Base-by-base conservation (phyloP, 37 sponge, comb jelly and placozoan genomes). In the Ephydatia muelleri region DNA sequence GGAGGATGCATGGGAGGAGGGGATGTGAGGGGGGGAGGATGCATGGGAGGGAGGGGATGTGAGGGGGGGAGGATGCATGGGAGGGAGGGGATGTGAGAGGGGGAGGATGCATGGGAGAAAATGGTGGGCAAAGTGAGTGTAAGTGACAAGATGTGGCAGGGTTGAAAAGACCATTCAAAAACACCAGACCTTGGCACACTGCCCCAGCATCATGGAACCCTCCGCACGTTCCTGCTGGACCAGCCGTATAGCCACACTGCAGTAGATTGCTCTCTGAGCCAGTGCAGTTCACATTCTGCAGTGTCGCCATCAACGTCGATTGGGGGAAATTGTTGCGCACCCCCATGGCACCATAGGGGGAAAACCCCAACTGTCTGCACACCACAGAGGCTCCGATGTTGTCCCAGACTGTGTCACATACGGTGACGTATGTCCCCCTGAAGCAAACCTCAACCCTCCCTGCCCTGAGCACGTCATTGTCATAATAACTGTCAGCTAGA, bases 371-470 rank as follows among this genome's bases (percentile, higher is more conserved):
- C 73, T 80, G 87, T 35, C 66, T 71, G 75, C 87, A 87, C 6
- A 87, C 81, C 6, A 87, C 87, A 80, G 87, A 81, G 65, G 87
- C 87, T 75, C 74, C 81, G 39, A 6, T 19, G 31, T 87, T 22
- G 68, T 74, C 75, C 87, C 87, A 87, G 8, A 47, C 29, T 28
- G 80, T 48, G 36, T 80, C 64, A 73, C 87, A 87, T 21, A 87
- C 73, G 57, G 87, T 81, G 30, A 81, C 87, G 39, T 80, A 79
- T 38, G 68, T 80, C 27, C 87, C 87, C 33, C 76, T 68, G 13
- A 80, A 14, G 65, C 87, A 87, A 1, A 87, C 87, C 33, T 87
- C 87, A 16, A 87, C 87, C 68, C 87, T 80, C 14, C 87, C 87
- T 6, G 65, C 75, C 39, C 75, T 80, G 34, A 87, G 87, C 73